These are phyloP conservation scores for Corythornis leucogaster DNA, from an alignment of 2,797 vertebrate genomes.

Conservation along the genomic window DNA sequence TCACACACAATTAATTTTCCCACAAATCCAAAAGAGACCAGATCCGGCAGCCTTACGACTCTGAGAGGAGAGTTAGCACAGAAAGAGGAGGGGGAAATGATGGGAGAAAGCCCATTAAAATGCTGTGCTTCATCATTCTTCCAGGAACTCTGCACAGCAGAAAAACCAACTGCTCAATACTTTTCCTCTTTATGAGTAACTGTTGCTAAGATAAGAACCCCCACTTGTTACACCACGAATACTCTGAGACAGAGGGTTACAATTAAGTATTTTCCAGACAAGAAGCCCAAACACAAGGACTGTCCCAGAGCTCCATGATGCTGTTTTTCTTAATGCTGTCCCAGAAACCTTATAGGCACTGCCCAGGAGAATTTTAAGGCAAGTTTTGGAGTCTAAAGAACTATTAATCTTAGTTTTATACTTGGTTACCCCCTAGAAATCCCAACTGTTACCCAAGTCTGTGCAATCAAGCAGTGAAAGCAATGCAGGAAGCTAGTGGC, in stretches of 20 bases:
- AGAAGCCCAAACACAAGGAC: neutral
- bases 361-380: neutral
- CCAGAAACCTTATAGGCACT: neutral
- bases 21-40: conserved; percentile 44
- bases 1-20: conserved; percentile 61
- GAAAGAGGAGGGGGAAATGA: neutral
- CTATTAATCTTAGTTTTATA: neutral
- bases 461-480: neutral
- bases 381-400: neutral
- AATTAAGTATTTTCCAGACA: neutral
- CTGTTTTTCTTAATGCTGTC: neutral
- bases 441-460: neutral
- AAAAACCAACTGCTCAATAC: conserved; percentile 15
- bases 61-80: conserved; percentile 22
- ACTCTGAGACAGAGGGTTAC: neutral
- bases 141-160: neutral
- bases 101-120: conserved; percentile 18
- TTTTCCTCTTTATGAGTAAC: neutral
- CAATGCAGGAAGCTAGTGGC: neutral
- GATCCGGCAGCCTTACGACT: conserved; percentile 37
- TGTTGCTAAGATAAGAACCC: conserved; percentile 14
- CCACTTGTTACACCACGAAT: neutral
- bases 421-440: neutral
- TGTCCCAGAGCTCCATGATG: neutral
- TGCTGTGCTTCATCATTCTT: conserved; percentile 13